These are phyloP conservation scores for Cathartes aura DNA, from an alignment of 2,113 vertebrate species.

Conservation along the genomic window DNA sequence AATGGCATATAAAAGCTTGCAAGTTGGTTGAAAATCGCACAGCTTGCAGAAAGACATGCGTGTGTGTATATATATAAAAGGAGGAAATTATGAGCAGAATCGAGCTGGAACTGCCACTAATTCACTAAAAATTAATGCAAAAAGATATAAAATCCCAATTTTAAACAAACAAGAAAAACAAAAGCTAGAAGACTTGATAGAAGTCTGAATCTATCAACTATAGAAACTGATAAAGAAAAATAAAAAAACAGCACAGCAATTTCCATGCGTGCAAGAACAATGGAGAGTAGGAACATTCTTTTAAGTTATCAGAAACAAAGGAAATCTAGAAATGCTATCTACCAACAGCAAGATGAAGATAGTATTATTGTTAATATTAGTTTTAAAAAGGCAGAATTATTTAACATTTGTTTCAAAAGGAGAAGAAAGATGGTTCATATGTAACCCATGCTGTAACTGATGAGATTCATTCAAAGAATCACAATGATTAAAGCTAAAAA, in stretches of 20 bases:
- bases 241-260: not conserved
- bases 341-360: not conserved
- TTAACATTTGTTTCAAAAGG: not conserved
- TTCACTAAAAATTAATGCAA: not conserved
- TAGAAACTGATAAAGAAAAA: not conserved
- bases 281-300: not conserved
- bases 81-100: not conserved
- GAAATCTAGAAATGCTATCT: not conserved
- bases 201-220: not conserved
- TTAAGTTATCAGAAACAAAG: not conserved
- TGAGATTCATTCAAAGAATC: not conserved
- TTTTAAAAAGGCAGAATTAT: not conserved
- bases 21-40: not conserved
- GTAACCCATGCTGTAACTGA: not conserved
- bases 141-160: not conserved
- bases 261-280: not conserved
- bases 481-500: not conserved
- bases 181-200: not conserved
- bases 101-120: fast-evolving
- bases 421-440: not conserved
- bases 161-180: not conserved
- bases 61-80: not conserved
- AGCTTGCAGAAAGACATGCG: not conserved
- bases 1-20: not conserved
- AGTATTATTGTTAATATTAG: not conserved